Percentiles rank a stretch among this genome's conserved stretches.
Conservation (phyloP, 2,113 vertebrate genomes). For the Dicaeum eximium region DNA sequence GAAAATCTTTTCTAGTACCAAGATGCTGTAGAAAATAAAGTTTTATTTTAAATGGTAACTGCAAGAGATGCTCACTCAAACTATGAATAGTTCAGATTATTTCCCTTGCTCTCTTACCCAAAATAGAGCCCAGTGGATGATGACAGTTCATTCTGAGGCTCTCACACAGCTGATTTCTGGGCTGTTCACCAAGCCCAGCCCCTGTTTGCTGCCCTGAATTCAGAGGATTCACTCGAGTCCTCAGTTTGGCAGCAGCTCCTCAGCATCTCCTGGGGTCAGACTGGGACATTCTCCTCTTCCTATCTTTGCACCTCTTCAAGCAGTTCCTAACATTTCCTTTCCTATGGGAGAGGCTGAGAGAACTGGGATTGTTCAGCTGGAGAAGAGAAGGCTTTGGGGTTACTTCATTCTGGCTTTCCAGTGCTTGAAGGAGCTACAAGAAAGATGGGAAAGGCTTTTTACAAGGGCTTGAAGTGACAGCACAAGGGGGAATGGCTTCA, state of each 20-base stretch:
- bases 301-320: not conserved
- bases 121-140: not conserved
- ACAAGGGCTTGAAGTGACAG: not conserved
- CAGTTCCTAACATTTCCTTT: not conserved
- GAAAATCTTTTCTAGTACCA: too few species aligned
- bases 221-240: not conserved
- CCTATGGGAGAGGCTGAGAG: not conserved
- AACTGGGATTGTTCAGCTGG: not conserved
- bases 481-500: not conserved
- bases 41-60: not conserved
- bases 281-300: not conserved
- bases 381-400: not conserved
- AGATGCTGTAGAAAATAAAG: too few species aligned
- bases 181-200: not conserved
- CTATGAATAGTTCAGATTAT: not conserved
- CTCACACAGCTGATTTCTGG: not conserved
- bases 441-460: not conserved
- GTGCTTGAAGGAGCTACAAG: not conserved
- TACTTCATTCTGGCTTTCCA: not conserved
- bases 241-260: not conserved
- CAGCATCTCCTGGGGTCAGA: not conserved
- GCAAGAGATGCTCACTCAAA: not conserved
- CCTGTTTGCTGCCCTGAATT: not conserved
- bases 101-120: not conserved
- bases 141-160: not conserved